Evolutionary conservation across 2,888 invertebrate genomes (phyloP).

Genomic region (Machimus atricapillus): DNA sequence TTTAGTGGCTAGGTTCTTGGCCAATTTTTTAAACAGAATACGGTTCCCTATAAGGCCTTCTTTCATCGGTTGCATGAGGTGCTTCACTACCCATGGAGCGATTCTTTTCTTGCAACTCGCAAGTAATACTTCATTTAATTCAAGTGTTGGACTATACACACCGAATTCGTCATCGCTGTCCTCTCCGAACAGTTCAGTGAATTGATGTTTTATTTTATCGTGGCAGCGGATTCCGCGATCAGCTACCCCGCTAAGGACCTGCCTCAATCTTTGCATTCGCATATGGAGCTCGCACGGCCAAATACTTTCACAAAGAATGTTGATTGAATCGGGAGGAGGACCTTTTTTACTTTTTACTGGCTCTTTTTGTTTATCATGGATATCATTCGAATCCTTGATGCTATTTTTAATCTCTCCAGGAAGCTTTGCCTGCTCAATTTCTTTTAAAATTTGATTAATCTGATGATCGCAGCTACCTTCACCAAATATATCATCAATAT

Average conservation of each 20-base stretch:
- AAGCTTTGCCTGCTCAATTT: conserved; percentile 52
- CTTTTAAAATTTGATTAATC: conserved; percentile 52
- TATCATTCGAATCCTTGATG: not conserved
- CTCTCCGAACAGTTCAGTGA: conserved; percentile 56
- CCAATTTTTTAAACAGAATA: conserved; percentile 58
- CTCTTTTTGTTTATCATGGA: not conserved
- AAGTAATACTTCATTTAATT: conserved; percentile 55
- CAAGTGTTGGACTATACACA: conserved; percentile 56
- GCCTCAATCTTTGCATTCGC: conserved; percentile 52
- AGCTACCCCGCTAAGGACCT: conserved; percentile 51
- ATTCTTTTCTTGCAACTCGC: conserved; percentile 57
- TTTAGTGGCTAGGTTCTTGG: conserved; percentile 54
- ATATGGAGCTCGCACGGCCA: conserved; percentile 60
- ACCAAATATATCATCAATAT: conserved; percentile 57
- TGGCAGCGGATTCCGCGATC: conserved; percentile 57
- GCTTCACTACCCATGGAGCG: conserved; percentile 58
- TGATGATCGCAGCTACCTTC: conserved; percentile 52
- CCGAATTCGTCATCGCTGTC: conserved; percentile 59
- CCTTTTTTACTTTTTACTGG: not conserved
- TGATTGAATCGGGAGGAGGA: not conserved
- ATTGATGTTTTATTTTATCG: conserved; percentile 53
- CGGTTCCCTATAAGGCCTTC: conserved; percentile 58
- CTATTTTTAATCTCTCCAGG: not conserved
- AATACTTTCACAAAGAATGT: conserved; percentile 53
- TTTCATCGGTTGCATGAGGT: conserved; percentile 57